These are phyloP conservation scores for Cataglyphis rosenhaueri DNA, from an alignment of 2,888 invertebrate species.

Conservation along the genomic window DNA sequence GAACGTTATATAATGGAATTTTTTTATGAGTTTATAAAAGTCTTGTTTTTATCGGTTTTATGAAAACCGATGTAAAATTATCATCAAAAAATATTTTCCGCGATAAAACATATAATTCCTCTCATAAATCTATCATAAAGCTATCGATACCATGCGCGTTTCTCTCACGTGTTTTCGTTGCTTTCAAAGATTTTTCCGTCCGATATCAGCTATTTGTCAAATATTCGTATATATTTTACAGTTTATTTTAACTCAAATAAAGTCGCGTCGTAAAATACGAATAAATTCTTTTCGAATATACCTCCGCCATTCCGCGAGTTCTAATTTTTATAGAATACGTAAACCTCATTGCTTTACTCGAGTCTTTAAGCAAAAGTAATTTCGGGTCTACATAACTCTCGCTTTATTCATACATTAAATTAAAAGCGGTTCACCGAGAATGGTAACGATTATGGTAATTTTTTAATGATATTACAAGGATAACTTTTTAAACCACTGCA, in stretches of 20 bases:
- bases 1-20: background rate
- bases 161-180: background rate
- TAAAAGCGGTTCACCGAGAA: background rate
- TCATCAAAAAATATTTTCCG: background rate
- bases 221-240: background rate
- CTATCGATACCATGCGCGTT: background rate
- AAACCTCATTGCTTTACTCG: background rate
- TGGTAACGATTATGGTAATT: background rate
- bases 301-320: background rate
- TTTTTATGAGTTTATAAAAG: background rate
- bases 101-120: background rate
- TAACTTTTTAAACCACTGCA: background rate
- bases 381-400: background rate
- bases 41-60: background rate
- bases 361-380: background rate
- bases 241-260: slow-evolving; percentile 10
- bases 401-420: background rate
- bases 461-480: slow-evolving; percentile 5
- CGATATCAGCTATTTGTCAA: background rate
- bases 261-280: background rate
- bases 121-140: slow-evolving; percentile 21
- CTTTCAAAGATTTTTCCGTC: background rate
- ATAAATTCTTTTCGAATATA: background rate
- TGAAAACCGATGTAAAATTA: background rate
- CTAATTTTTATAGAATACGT: background rate